Conservation (phyloP, 2,797 vertebrate genomes). For the Discoglossus pictus region DNA sequence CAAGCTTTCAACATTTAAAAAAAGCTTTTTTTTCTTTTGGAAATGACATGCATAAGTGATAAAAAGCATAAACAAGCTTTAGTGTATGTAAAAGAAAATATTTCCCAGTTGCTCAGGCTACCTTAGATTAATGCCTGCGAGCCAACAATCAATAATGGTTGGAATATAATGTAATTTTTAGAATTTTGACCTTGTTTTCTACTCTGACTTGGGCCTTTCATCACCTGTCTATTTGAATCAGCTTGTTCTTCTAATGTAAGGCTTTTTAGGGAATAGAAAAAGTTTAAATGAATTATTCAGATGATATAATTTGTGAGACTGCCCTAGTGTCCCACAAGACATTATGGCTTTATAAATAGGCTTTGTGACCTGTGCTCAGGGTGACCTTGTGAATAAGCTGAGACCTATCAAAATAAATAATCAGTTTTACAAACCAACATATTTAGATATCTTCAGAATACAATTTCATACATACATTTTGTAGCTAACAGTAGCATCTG, state of each 20-base stretch:
- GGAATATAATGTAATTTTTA: slow-evolving; percentile 41
- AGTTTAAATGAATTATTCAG: slow-evolving; percentile 49
- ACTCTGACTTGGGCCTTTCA: slow-evolving; percentile 41
- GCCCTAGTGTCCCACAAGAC: slow-evolving; percentile 34
- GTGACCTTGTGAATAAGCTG: slow-evolving; percentile 39
- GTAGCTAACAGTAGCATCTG: slow-evolving; percentile 3
- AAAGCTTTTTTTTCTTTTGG: slow-evolving; percentile 24
- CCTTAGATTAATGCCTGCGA: slow-evolving; percentile 33
- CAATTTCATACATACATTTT: slow-evolving; percentile 7
- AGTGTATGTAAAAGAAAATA: slow-evolving; percentile 13
- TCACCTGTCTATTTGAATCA: slow-evolving; percentile 49
- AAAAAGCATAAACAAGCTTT: neutral
- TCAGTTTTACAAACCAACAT: slow-evolving; percentile 26
- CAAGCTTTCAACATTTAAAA: slow-evolving; percentile 6
- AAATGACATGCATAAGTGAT: slow-evolving; percentile 15
- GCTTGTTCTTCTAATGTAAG: slow-evolving; percentile 41
- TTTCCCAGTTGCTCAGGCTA: slow-evolving; percentile 15
- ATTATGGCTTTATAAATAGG: slow-evolving; percentile 46
- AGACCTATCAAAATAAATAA: slow-evolving; percentile 26
- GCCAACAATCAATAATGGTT: slow-evolving; percentile 42
- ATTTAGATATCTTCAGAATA: slow-evolving; percentile 18
- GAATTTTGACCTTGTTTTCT: slow-evolving; percentile 49
- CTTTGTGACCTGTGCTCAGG: slow-evolving; percentile 29
- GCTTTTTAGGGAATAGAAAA: slow-evolving; percentile 51
- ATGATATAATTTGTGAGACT: slow-evolving; percentile 43